phyloP scores from a whole-genome alignment of 1,140 invertebrate genomes.

The Kradibia gibbosae region DNA sequence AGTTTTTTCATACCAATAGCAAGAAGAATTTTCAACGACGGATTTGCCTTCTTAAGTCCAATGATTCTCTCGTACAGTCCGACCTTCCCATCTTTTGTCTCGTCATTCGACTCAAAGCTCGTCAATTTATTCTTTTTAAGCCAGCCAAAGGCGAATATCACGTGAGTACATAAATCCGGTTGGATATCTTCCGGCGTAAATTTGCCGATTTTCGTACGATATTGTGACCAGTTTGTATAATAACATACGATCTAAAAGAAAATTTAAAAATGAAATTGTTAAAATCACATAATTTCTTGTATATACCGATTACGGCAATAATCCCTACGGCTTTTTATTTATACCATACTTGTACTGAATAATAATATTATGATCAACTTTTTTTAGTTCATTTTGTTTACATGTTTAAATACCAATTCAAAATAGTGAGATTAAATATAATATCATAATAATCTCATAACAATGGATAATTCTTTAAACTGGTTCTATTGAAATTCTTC shows the following conservation, averaged over 20 bases:
- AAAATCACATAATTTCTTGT: not conserved
- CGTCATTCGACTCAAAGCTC: conserved; percentile 93
- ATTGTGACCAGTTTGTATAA: conserved; percentile 98
- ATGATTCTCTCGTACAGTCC: conserved; percentile 91
- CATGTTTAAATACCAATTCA: too few species aligned
- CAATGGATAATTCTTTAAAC: too few species aligned
- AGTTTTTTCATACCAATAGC: conserved; percentile 82
- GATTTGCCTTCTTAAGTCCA: conserved; percentile 89
- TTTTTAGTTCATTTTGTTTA: too few species aligned
- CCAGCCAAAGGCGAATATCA: conserved; percentile 97
- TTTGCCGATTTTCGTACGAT: conserved; percentile 92
- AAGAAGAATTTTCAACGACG: conserved; percentile 89
- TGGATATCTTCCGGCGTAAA: conserved; percentile 96
- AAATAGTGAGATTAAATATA: too few species aligned
- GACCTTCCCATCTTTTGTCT: conserved; percentile 92
- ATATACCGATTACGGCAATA: not conserved
- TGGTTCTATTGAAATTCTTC: too few species aligned
- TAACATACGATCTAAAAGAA: conserved; percentile 88
- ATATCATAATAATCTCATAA: too few species aligned
- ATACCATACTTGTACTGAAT: too few species aligned
- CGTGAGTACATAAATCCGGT: conserved; percentile 94
- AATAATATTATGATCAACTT: too few species aligned
- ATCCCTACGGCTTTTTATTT: not conserved
- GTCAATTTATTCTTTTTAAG: conserved; percentile 94
- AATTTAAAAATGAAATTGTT: too few species aligned